These are phyloP conservation scores for Clinocottus analis DNA, from an alignment of 2,113 vertebrate species.

Conservation along the genomic window DNA sequence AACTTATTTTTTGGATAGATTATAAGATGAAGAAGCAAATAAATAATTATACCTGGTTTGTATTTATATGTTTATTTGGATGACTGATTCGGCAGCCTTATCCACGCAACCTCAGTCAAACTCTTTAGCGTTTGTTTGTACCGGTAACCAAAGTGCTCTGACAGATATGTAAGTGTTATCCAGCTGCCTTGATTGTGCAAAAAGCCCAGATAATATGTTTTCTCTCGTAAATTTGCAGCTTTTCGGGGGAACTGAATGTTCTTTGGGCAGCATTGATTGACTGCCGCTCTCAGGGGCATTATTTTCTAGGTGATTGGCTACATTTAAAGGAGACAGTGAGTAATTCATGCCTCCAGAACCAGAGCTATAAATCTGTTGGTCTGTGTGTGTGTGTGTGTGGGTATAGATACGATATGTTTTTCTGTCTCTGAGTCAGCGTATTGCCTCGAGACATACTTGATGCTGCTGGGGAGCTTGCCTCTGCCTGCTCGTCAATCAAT, in stretches of 20 bases:
- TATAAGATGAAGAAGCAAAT: not conserved
- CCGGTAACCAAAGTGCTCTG: not conserved
- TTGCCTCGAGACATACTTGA: conserved; percentile 35
- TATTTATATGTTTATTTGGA: conserved; percentile 17
- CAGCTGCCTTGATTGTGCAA: conserved; percentile 24
- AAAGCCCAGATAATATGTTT: conserved; percentile 46
- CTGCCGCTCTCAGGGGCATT: conserved; percentile 58
- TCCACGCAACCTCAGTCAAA: conserved; percentile 17
- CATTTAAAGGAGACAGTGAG: conserved; percentile 56
- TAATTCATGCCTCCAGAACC: conserved; percentile 63
- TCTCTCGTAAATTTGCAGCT: conserved; percentile 53
- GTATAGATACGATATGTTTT: conserved; percentile 19
- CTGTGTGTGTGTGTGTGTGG: conserved; percentile 17
- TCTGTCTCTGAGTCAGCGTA: conserved; percentile 12
- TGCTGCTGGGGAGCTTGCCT: conserved; percentile 39
- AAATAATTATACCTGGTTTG: not conserved
- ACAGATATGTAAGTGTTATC: conserved; percentile 22
- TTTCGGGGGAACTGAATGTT: conserved; percentile 37
- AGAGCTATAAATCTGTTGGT: conserved; percentile 71
- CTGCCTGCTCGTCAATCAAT: conserved; percentile 62
- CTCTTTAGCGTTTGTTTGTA: conserved; percentile 16
- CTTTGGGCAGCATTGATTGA: conserved; percentile 55
- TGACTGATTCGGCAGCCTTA: not conserved
- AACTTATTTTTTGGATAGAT: not conserved
- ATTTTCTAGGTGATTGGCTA: conserved; percentile 67